These are phyloP conservation scores for Lathronympha strigana DNA, from an alignment of 2,888 invertebrate species.

Conservation along the genomic window DNA sequence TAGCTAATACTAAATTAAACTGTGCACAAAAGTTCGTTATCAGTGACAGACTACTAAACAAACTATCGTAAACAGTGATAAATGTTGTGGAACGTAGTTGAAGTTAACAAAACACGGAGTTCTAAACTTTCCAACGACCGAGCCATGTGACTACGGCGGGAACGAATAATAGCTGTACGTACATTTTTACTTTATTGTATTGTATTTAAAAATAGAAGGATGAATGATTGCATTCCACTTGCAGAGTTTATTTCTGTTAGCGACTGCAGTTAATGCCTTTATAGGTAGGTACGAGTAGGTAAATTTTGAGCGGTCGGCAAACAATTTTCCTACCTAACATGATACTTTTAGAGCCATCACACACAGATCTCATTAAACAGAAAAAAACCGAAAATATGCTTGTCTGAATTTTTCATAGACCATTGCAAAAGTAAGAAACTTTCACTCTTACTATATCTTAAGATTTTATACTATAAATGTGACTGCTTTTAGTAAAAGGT, in stretches of 20 bases:
- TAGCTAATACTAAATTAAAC: constrained; percentile 48
- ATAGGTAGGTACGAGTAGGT: too few species aligned
- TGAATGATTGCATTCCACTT: constrained; percentile 48
- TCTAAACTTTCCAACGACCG: constrained; percentile 70
- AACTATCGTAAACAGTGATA: constrained; percentile 63
- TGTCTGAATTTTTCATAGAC: too few species aligned
- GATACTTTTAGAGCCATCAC: too few species aligned
- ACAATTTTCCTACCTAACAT: too few species aligned
- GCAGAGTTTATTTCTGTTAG: constrained; percentile 43
- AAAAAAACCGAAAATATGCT: too few species aligned
- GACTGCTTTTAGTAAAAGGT: too few species aligned
- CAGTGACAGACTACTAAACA: constrained; percentile 58
- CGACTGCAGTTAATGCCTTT: constrained; percentile 1
- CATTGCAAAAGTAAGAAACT: too few species aligned
- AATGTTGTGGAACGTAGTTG: constrained; percentile 64
- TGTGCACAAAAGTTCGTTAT: constrained; percentile 45
- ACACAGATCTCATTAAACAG: too few species aligned
- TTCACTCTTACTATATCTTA: too few species aligned
- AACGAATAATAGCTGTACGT: constrained; percentile 74
- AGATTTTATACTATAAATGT: too few species aligned
- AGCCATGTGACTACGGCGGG: constrained; percentile 77
- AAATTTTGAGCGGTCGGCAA: neutral
- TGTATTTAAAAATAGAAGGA: constrained; percentile 60
- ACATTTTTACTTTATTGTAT: constrained; percentile 67
- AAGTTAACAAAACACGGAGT: constrained; percentile 70